Conservation (phyloP, 2,888 invertebrate species). For the Blera fallax region DNA sequence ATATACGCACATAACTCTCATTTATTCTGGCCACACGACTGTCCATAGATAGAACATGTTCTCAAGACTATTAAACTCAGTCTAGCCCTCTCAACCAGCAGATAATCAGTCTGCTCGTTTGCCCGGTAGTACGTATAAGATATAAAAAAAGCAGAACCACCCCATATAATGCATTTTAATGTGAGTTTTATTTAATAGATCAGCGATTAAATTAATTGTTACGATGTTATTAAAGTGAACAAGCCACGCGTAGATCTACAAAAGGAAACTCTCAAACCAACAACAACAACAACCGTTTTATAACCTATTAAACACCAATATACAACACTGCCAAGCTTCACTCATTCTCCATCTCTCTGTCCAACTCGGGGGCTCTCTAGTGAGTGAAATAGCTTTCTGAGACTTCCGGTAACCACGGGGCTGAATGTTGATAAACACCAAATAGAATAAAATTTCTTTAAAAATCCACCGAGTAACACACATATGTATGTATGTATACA, state of each 20-base stretch:
- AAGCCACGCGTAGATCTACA: background rate
- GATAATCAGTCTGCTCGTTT: background rate
- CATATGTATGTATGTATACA: background rate
- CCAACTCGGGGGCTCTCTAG: too few species aligned
- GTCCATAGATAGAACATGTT: background rate
- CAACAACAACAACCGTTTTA: constrained; percentile 30
- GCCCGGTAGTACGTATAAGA: background rate
- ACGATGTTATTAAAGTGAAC: constrained; percentile 42
- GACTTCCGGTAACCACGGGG: constrained; percentile 40
- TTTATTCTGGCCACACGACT: background rate
- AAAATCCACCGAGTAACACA: background rate
- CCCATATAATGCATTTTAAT: background rate
- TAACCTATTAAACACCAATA: constrained; percentile 57
- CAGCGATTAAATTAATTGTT: constrained; percentile 55
- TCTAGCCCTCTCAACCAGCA: background rate
- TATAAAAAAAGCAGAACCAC: background rate
- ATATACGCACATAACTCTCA: background rate
- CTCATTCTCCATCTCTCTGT: background rate
- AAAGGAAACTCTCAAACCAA: background rate
- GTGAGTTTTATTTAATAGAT: constrained; percentile 52
- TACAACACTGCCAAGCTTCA: constrained; percentile 28
- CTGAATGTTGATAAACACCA: constrained; percentile 17
- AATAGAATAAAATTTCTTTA: background rate
- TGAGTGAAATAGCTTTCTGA: background rate
- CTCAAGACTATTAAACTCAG: background rate